Evolutionary conservation across 2,797 vertebrate species (phyloP), one percentile per base, ranked within the genome.

Genomic region (Macroramphosus scolopax): DNA sequence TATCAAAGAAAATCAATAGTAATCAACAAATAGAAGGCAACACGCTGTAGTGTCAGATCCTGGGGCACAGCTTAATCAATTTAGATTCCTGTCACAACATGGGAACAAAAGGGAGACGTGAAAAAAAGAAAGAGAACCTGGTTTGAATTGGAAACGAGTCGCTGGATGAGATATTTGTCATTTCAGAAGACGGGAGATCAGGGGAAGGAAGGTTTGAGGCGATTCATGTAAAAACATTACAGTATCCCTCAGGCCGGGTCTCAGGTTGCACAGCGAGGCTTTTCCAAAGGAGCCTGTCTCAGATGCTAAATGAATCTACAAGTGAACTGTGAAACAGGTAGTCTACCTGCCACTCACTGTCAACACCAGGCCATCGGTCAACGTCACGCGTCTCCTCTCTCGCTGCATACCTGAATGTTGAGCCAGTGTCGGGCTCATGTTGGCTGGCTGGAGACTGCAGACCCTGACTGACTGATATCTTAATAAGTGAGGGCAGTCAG

Each of bases 1-100:
- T 92, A 94, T 95, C 92, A 93, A 93, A 92, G 92, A 95, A 95
- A 96, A 96, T 97, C 95, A 94, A 97, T 97, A 96, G 91, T 92
- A 96, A 97, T 97, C 95, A 96, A 94, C 94, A 96, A 97, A 97
- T 96, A 96, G 95, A 87, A 93, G 90, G 90, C 89, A 87, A 87
- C 84, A 87, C 82, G 66, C 89, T 87, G 77, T 89, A 84, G 91
- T 92, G 92, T 95, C 92, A 92, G 88, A 90, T 91, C 87, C 88
- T 76, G 63, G 84, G 89, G 85, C 88, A 81, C 76, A 57, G 81
- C 88, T 88, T 92, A 92, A 94, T 96, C 90, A 88, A 90, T 95
- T 92, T 92, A 89, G 88, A 90, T 85, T 88, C 86, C 90, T 93
- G 93, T 93, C 92, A 93, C 89, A 93, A 93, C 90, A 92, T 78